Evolutionary conservation across 1,140 invertebrate genomes (phyloP).

Genomic region (Glomeris maerens): DNA sequence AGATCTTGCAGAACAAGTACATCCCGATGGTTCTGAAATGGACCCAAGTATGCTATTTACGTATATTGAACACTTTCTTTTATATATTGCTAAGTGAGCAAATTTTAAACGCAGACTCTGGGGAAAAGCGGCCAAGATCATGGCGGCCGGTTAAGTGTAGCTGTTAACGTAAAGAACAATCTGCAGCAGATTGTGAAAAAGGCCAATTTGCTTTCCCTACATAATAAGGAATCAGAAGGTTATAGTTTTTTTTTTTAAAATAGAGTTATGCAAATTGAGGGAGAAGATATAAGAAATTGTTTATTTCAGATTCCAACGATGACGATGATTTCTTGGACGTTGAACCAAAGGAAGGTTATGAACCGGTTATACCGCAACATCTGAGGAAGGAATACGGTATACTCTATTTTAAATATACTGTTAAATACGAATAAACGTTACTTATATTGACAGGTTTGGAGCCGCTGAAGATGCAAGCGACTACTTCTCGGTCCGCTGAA

Average conservation of each 20-base stretch:
- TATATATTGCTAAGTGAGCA: not conserved
- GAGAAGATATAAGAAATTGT: not conserved
- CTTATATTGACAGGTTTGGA: too few relatives aligned
- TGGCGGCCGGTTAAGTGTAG: conserved; percentile 17
- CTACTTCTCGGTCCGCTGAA: too few relatives aligned
- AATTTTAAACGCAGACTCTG: not conserved
- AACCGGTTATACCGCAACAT: conserved; percentile 24
- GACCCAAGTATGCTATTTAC: conserved; percentile 13
- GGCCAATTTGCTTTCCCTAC: too few relatives aligned
- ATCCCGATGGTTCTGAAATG: conserved; percentile 18
- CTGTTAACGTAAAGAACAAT: conserved; percentile 22
- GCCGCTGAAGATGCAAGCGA: too few relatives aligned
- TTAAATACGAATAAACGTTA: not conserved
- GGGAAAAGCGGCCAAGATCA: conserved; percentile 13
- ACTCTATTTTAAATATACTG: not conserved
- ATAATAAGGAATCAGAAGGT: conserved; percentile 18
- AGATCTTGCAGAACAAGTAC: conserved; percentile 12
- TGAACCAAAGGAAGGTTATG: conserved; percentile 32
- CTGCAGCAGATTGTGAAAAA: conserved; percentile 15
- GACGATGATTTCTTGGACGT: conserved; percentile 32
- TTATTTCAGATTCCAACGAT: conserved; percentile 7
- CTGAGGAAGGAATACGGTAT: conserved; percentile 20
- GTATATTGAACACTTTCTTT: not conserved
- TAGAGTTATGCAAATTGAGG: conserved; percentile 4
- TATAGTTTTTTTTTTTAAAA: conserved; percentile 15